Evolutionary conservation across 2,797 vertebrate species (phyloP).

Genomic region (Dipus sagitta): DNA sequence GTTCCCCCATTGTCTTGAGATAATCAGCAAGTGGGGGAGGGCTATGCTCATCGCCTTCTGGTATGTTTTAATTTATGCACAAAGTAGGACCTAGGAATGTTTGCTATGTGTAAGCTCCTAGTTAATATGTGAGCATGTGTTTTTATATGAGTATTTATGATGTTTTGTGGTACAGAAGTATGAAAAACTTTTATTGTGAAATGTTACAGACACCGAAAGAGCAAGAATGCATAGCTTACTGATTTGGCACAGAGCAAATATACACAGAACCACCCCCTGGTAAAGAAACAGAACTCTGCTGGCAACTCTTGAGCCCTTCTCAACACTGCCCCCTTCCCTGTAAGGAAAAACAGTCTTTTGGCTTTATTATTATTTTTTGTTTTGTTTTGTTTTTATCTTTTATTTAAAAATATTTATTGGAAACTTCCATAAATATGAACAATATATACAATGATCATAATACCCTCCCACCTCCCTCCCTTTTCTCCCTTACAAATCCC

Average conservation of each 20-base stretch:
- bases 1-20: background rate
- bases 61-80: background rate
- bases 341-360: background rate
- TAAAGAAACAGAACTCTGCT: background rate
- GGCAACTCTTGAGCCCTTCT: background rate
- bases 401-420: no score
- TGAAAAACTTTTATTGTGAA: conserved; percentile 15
- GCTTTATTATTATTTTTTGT: background rate
- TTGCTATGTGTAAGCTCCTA: conserved; percentile 5
- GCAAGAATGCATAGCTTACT: background rate
- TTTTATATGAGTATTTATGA: conserved; percentile 40
- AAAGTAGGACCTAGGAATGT: background rate
- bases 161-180: background rate
- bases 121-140: conserved; percentile 56
- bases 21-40: background rate
- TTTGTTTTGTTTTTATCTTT: no score
- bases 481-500: no score
- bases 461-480: no score
- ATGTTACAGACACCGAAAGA: conserved; percentile 7
- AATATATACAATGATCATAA: no score
- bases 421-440: no score
- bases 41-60: background rate
- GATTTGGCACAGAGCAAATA: conserved; percentile 18
- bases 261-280: background rate
- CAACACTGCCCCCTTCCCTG: background rate